Evolutionary conservation across 2,888 invertebrate genomes (phyloP).

Genomic region (Trichogramma evanescens): DNA sequence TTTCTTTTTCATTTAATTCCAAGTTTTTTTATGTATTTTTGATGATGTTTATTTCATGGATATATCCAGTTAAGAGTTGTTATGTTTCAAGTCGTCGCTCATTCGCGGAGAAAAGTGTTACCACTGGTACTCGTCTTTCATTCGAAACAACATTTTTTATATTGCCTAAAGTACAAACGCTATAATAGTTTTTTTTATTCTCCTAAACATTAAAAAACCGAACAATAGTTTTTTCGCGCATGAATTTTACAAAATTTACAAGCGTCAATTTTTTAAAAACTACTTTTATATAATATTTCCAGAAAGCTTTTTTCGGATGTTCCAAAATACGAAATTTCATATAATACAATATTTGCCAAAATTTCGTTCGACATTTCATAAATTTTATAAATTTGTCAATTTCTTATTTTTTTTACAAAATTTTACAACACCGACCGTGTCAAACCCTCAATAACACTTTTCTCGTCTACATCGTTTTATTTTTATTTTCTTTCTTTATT

Average conservation of each 20-base stretch:
- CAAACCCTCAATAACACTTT: constrained; percentile 20
- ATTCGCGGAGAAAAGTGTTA: constrained; percentile 23
- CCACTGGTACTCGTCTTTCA: constrained; percentile 3
- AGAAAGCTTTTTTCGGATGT: constrained; percentile 17
- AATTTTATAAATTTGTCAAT: constrained; percentile 21
- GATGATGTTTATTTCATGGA: constrained; percentile 18
- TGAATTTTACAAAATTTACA: constrained; percentile 19
- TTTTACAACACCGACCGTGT: constrained; percentile 10
- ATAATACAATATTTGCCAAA: constrained; percentile 12
- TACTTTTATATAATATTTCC: constrained; percentile 5
- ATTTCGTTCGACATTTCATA: constrained; percentile 19
- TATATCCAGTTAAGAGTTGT: constrained; percentile 18
- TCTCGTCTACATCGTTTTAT: constrained; percentile 3
- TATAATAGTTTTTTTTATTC: constrained; percentile 3
- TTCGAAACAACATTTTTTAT: constrained; percentile 14
- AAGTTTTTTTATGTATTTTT: constrained; percentile 15
- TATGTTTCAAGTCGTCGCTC: constrained; percentile 17
- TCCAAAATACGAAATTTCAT: constrained; percentile 21
- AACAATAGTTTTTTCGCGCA: constrained; percentile 5
- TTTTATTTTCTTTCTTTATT: constrained; percentile 2
- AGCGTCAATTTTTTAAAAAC: background rate
- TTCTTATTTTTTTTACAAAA: constrained; percentile 14
- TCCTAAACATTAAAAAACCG: constrained; percentile 1
- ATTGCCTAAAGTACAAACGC: constrained; percentile 19
- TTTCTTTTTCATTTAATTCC: constrained; percentile 14